phyloP scores from a whole-genome alignment of 1,140 invertebrate genomes.

The Chironomus striatipennis region DNA sequence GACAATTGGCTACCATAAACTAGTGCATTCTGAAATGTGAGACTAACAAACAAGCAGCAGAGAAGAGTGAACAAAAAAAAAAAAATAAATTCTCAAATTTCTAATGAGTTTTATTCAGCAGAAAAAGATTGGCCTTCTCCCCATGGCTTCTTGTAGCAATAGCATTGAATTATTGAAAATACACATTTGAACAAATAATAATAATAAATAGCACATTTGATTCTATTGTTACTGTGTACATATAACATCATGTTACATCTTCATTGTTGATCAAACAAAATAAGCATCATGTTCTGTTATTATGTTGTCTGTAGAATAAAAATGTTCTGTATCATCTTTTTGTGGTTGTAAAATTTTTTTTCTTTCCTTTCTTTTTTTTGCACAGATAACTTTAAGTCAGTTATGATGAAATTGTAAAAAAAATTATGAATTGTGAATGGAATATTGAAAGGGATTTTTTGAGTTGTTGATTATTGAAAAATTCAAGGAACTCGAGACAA shows the following conservation, averaged over 20 bases:
- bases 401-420: too few relatives aligned
- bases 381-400: too few relatives aligned
- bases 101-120: slow-evolving; percentile 21
- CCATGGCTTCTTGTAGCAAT: neutral
- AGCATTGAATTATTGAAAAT: neutral
- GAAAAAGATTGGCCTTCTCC: slow-evolving; percentile 17
- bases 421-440: too few relatives aligned
- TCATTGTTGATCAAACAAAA: slow-evolving; percentile 16
- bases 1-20: slow-evolving; percentile 3
- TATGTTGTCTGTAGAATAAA: too few relatives aligned
- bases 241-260: slow-evolving; percentile 22
- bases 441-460: too few relatives aligned
- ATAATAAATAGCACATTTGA: neutral
- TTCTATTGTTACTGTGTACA: neutral
- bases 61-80: neutral
- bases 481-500: too few relatives aligned
- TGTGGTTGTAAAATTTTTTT: neutral
- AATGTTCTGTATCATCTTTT: neutral
- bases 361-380: too few relatives aligned
- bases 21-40: too few relatives aligned
- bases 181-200: slow-evolving; percentile 13
- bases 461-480: too few relatives aligned
- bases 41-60: neutral
- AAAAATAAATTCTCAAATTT: neutral
- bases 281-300: neutral